Conservation (phyloP, 2,797 vertebrate species). For the Spatula clypeata region DNA sequence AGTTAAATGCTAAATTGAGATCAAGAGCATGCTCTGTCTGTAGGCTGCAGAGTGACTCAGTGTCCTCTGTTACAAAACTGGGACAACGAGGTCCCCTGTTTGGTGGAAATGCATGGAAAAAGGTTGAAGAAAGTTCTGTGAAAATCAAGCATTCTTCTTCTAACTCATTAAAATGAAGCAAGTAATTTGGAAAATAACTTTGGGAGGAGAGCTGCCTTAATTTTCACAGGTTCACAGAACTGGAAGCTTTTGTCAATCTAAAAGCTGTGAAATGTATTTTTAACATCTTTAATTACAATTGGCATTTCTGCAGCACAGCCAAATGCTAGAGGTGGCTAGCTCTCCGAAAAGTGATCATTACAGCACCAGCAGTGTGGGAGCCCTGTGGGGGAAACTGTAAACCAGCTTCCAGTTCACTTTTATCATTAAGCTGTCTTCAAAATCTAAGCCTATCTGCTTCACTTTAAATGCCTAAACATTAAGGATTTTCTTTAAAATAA, state of each 20-base stretch:
- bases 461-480: background rate
- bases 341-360: background rate
- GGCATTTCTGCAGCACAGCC: background rate
- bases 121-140: background rate
- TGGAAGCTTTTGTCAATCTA: background rate
- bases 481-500: background rate
- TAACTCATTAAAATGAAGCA: background rate
- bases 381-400: background rate
- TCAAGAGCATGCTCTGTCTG: background rate
- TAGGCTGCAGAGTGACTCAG: background rate
- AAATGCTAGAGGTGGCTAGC: background rate
- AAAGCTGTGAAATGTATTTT: conserved; percentile 23
- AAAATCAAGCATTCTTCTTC: background rate
- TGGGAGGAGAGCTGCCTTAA: background rate
- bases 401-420: background rate
- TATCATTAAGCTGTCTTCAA: background rate
- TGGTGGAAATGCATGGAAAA: background rate
- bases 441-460: background rate
- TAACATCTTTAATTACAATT: conserved; percentile 22
- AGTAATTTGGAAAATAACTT: background rate
- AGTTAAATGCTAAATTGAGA: background rate
- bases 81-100: background rate
- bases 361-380: background rate
- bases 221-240: conserved; percentile 1
- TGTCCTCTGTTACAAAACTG: background rate